Base-by-base conservation (phyloP, 2,113 vertebrate genomes). In the Actenoides hombroni region DNA sequence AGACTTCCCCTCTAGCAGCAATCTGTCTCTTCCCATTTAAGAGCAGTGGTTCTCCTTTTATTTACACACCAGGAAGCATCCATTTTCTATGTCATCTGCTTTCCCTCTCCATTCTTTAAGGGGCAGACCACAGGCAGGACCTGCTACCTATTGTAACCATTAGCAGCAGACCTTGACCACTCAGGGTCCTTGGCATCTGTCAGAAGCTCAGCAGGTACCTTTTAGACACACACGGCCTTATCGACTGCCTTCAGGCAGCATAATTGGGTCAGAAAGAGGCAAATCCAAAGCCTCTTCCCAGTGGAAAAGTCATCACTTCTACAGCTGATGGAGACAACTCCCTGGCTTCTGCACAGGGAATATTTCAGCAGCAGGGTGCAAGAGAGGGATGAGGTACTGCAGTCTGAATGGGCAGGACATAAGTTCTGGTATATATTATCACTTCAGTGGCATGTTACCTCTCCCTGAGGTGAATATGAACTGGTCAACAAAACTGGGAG, bases 121-220 rank as follows among this genome's bases (percentile, higher is more conserved):
- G 37, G 44, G 28, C 31, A 88, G 64, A 44, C 46, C 48, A 86
- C 42, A 94, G 48, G 37, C 57, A 92, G 54, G 33, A 39, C 44
- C 44, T 49, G 25, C 76, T 92, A 61, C 70, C 11, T 88, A 5
- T 4, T 46, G 54, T 74, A 92, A 63, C n/a, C 54, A 74, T 81
- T 81, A 86, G 49, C 67, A 88, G 83, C 54, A 80, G 76, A 86
- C 59, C 59, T 63, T 83, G 83, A 69, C 63, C 80, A n/a, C 49
- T 90, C 51, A 42, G 59, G 80, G 44, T 59, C 60, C 44, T 83
- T 49, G 53, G 26, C 6, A 3, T 54, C 56, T 70, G 21, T 49
- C 59, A 67, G 63, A 63, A 90, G 59, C 11, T 74, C 79, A 35
- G 49, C 1, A 0, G 49, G n/a, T 44, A 42, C 61, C 25, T 83